phyloP scores from a whole-genome alignment of 2,113 vertebrate species.

The Pungitius pungitius region DNA sequence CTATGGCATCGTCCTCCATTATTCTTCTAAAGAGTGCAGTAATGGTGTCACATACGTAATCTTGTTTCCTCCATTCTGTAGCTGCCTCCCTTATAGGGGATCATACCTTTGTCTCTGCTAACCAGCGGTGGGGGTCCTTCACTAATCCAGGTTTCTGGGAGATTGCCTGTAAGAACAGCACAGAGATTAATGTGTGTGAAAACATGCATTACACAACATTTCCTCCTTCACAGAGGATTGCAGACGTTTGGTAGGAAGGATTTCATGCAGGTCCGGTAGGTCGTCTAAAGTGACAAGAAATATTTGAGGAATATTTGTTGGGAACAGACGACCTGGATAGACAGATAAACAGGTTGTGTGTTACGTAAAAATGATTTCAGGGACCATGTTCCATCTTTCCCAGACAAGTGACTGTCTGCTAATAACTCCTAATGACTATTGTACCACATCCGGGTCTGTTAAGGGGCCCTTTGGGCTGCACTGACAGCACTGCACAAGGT shows the following conservation, averaged over 20 bases:
- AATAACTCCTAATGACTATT: conserved; percentile 61
- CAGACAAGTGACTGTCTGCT: conserved; percentile 56
- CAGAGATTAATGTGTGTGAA: conserved; percentile 31
- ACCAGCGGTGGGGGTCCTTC: conserved; percentile 90
- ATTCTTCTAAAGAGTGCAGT: background rate
- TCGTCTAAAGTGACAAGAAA: background rate
- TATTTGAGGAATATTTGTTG: background rate
- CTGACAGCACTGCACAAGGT: background rate
- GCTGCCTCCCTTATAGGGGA: too few species aligned
- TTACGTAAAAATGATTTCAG: conserved; percentile 54
- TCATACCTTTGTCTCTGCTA: conserved; percentile 94
- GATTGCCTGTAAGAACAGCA: conserved; percentile 81
- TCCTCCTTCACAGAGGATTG: background rate
- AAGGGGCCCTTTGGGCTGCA: background rate
- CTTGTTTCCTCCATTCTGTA: conserved; percentile 12
- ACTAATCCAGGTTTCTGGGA: conserved; percentile 81
- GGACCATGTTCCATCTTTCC: conserved; percentile 43
- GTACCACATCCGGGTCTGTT: background rate
- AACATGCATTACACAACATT: conserved; percentile 3
- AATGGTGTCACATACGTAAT: conserved; percentile 7
- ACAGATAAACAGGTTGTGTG: conserved; percentile 26
- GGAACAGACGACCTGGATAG: conserved; percentile 25
- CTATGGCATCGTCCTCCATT: background rate
- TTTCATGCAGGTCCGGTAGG: background rate
- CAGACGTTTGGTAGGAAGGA: background rate